A percentile compares a stretch with the other conserved stretches of the same genome.
Evolutionary conservation across 2,797 vertebrate species (phyloP).

Genomic region (Syndactyla subalaris): DNA sequence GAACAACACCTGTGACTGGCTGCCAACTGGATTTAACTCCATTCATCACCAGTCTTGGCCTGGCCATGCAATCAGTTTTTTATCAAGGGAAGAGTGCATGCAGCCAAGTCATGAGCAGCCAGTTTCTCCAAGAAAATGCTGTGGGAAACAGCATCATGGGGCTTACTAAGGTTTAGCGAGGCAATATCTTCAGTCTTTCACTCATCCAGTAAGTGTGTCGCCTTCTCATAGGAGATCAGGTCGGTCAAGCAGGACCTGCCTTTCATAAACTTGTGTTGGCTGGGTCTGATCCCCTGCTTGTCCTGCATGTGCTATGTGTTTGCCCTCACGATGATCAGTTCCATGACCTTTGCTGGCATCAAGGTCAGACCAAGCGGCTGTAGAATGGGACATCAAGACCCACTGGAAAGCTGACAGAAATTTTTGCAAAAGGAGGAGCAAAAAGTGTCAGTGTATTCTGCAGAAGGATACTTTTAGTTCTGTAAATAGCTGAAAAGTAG

Average conservation of each 20-base stretch:
- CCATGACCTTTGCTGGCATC: neutral
- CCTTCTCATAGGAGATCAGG: neutral
- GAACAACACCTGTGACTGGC: neutral
- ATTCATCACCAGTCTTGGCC: neutral
- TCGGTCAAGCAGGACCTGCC: neutral
- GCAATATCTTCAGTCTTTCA: neutral
- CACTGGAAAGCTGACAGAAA: neutral
- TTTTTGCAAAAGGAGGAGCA: neutral
- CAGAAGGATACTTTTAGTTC: neutral
- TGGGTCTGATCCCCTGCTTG: neutral
- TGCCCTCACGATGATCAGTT: neutral
- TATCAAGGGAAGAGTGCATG: neutral
- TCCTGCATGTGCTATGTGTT: neutral
- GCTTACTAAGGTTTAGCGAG: neutral
- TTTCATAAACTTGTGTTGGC: neutral
- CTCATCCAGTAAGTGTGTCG: neutral
- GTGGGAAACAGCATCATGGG: neutral
- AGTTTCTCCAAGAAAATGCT: neutral
- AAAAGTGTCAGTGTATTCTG: neutral
- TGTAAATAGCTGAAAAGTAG: neutral
- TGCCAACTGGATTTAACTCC: neutral
- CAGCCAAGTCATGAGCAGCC: neutral
- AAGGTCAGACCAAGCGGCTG: neutral
- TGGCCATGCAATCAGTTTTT: neutral
- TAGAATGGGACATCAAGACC: neutral